A percentile compares a stretch with the other conserved stretches of the same genome.
These are phyloP conservation scores for Cheracebus regulus DNA, from an alignment of 2,797 vertebrate species.

Conservation along the genomic window DNA sequence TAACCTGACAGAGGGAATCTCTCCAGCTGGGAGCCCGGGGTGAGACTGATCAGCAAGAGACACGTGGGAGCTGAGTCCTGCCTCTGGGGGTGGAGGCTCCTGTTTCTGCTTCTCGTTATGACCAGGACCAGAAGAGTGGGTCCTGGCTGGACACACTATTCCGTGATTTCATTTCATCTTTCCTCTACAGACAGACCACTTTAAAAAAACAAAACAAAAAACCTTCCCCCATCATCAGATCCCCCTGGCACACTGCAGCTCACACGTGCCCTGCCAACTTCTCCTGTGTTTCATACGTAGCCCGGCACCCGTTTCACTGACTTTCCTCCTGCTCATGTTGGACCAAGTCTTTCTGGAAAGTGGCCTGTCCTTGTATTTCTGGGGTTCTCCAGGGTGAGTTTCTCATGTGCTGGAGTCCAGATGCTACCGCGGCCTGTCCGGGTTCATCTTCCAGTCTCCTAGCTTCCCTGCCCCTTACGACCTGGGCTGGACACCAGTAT, in stretches of 20 bases:
- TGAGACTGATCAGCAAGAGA: slow-evolving; percentile 35
- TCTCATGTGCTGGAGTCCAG: not conserved
- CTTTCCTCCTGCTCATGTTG: not conserved
- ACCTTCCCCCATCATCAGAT: not conserved
- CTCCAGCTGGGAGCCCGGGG: slow-evolving; percentile 75
- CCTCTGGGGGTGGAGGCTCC: slow-evolving; percentile 56
- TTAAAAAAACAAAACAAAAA: not conserved
- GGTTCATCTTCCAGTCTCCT: not conserved
- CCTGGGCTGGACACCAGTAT: not conserved
- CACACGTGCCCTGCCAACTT: not conserved
- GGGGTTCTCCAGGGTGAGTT: not conserved
- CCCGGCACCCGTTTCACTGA: not conserved
- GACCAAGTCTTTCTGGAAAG: not conserved
- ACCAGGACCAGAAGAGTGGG: not conserved
- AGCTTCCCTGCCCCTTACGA: not conserved
- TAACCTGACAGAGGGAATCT: slow-evolving; percentile 79
- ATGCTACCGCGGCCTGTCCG: not conserved
- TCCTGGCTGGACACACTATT: not conserved
- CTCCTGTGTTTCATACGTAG: not conserved
- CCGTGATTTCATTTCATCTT: not conserved
- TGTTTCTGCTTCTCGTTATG: not conserved
- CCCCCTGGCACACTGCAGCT: not conserved
- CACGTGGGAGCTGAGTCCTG: slow-evolving; percentile 24
- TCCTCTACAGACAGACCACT: not conserved
- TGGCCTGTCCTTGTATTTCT: not conserved